Evolutionary conservation across 2,888 invertebrate species (phyloP).

Genomic region (Halictus quadricinctus): DNA sequence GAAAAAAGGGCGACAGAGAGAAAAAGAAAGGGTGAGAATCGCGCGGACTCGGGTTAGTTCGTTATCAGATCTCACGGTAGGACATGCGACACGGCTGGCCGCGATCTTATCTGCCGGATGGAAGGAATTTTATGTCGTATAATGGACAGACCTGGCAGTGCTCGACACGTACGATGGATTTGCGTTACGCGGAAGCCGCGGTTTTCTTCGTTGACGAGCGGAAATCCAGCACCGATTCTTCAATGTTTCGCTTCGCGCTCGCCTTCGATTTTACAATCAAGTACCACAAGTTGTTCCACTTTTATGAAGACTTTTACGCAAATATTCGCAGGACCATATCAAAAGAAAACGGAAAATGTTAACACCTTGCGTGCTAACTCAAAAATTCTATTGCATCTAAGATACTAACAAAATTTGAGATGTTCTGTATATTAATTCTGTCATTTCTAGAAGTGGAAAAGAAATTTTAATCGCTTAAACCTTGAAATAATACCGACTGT

Average conservation of each 20-base stretch:
- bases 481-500: no score
- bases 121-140: constrained; percentile 81
- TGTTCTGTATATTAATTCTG: no score
- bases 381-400: no score
- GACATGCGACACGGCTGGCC: constrained; percentile 79
- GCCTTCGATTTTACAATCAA: not conserved
- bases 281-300: not conserved
- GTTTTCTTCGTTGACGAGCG: constrained; percentile 23
- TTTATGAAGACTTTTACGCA: not conserved
- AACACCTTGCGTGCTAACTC: not conserved
- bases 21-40: constrained; percentile 67
- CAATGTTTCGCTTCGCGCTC: not conserved
- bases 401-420: no score
- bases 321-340: not conserved
- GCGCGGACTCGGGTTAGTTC: constrained; percentile 69
- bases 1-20: constrained; percentile 38
- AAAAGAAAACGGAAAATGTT: not conserved
- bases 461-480: no score
- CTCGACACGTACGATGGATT: constrained; percentile 64
- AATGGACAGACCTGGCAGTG: constrained; percentile 74
- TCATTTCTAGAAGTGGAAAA: no score
- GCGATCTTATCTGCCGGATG: constrained; percentile 79
- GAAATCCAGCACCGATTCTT: constrained; percentile 57
- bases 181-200: constrained; percentile 47
- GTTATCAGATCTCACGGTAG: constrained; percentile 80